phyloP scores from a whole-genome alignment of 2,888 invertebrate genomes.

The Ctena decussata region DNA sequence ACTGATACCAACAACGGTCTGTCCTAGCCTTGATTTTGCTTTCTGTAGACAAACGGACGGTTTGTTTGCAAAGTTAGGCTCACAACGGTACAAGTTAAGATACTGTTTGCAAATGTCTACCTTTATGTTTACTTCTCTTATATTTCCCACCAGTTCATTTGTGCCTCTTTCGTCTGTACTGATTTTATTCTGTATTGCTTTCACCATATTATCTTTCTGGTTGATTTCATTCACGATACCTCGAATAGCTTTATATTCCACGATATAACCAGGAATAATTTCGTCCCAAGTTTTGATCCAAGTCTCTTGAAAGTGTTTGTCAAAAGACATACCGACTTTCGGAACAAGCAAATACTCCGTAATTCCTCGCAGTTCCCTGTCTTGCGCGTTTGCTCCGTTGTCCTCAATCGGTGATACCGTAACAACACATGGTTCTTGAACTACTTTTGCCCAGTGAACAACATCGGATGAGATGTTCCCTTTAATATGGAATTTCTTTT shows the following conservation, averaged over 20 bases:
- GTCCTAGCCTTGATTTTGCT: neutral
- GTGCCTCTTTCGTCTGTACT: neutral
- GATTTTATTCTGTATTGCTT: slow-evolving; percentile 24
- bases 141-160: neutral
- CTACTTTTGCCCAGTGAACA: slow-evolving; percentile 54
- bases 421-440: slow-evolving; percentile 24
- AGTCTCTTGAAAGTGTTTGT: slow-evolving; percentile 19
- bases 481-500: slow-evolving; percentile 8
- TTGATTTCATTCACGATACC: slow-evolving; percentile 28
- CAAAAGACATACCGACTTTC: neutral
- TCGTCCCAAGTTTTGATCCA: slow-evolving; percentile 29
- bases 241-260: slow-evolving; percentile 15
- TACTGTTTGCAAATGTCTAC: neutral
- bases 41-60: neutral
- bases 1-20: neutral
- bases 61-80: neutral
- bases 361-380: too few relatives aligned
- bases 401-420: neutral
- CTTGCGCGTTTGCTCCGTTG: neutral
- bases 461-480: slow-evolving; percentile 41
- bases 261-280: slow-evolving; percentile 28
- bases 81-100: neutral
- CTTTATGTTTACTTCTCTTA: neutral
- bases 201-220: neutral
- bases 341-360: slow-evolving; percentile 20